Evolutionary conservation across 1,140 invertebrate genomes (phyloP).

Genomic region (Macrostomum lignano): DNA sequence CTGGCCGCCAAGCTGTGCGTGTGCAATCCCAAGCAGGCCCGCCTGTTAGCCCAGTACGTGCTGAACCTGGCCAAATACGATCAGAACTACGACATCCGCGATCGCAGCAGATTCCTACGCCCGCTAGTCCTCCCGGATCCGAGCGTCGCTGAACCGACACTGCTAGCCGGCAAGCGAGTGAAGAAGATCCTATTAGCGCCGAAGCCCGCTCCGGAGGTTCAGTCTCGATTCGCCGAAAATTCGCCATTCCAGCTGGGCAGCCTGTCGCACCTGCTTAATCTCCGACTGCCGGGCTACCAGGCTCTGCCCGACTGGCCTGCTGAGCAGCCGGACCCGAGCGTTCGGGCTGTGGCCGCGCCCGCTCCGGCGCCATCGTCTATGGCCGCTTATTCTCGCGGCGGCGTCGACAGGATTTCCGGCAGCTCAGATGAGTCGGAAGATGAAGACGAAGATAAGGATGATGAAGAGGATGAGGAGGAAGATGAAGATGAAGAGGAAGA

Average conservation of each 20-base stretch:
- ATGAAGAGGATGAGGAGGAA: no score
- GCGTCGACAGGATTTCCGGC: no score
- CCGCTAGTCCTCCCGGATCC: conserved; percentile 36
- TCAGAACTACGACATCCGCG: conserved; percentile 82
- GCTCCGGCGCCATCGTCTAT: no score
- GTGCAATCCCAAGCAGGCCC: conserved; percentile 56
- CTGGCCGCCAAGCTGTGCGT: conserved; percentile 69
- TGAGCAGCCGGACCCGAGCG: conserved; percentile 36
- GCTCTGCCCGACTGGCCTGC: conserved; percentile 57
- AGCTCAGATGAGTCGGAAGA: no score
- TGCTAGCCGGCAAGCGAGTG: conserved; percentile 37
- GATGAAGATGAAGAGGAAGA: no score
- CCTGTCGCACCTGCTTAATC: conserved; percentile 69
- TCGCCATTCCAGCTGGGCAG: conserved; percentile 55
- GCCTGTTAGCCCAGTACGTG: conserved; percentile 63
- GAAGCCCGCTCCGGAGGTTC: conserved; percentile 61
- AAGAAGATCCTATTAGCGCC: conserved; percentile 57
- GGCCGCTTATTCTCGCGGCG: no score
- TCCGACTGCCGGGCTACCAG: conserved; percentile 51
- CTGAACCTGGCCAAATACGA: conserved; percentile 88
- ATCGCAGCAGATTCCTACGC: conserved; percentile 55
- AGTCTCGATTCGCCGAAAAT: conserved; percentile 36
- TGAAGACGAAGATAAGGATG: no score
- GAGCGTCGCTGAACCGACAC: conserved; percentile 9
- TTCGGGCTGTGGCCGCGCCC: no score